Conservation (phyloP, 2,797 vertebrate species). For the Loris lydekkerianus region DNA sequence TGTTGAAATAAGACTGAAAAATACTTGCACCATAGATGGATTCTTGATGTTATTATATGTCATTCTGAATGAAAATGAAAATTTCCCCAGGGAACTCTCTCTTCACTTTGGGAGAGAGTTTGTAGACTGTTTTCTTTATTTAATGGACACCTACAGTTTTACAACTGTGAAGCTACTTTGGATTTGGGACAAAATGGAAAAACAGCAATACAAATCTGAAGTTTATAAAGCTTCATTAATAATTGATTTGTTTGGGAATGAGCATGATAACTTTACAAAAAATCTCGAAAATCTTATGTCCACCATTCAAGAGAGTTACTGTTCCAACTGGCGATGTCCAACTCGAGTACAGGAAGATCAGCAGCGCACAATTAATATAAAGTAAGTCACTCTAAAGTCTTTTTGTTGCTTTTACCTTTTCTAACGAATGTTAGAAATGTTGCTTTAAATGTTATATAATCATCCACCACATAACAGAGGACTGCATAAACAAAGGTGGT, state of each 20-base stretch:
- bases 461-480: neutral
- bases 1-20: conserved; percentile 94
- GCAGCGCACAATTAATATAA: conserved; percentile 92
- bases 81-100: conserved; percentile 92
- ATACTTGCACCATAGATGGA: conserved; percentile 96
- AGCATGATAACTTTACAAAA: conserved; percentile 95
- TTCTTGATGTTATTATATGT: conserved; percentile 96
- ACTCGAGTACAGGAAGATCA: conserved; percentile 91
- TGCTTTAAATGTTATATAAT: neutral
- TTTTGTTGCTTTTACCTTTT: neutral
- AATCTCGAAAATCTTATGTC: conserved; percentile 95
- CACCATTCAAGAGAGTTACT: conserved; percentile 94
- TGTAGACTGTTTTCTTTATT: conserved; percentile 93
- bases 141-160: conserved; percentile 96
- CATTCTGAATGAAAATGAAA: conserved; percentile 94
- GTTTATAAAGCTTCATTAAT: conserved; percentile 92
- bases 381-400: conserved; percentile 86
- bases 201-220: conserved; percentile 93
- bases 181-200: conserved; percentile 96
- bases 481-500: neutral
- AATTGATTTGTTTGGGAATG: conserved; percentile 96
- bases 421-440: conserved; percentile 16
- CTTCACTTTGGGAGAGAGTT: conserved; percentile 93
- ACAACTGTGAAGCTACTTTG: conserved; percentile 95
- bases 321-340: conserved; percentile 92